Percentiles rank a stretch among this genome's conserved stretches.
Conservation (phyloP, 2,888 invertebrate genomes). For the Mesorhabditis spiculigera region DNA sequence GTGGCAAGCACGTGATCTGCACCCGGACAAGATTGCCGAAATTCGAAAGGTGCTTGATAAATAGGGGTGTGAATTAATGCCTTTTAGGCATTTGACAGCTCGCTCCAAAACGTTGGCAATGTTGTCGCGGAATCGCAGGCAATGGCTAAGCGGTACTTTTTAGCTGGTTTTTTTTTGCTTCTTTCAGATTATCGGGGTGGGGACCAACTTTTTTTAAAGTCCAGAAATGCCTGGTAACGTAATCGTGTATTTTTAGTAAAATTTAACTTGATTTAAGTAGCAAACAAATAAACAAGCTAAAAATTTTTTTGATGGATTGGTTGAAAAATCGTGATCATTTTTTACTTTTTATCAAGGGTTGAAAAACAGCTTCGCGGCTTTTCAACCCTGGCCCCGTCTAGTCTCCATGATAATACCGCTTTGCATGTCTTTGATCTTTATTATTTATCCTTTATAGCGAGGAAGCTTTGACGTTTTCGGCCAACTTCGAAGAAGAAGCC, state of each 20-base stretch:
- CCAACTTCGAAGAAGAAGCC: neutral
- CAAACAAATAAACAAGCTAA: too few species aligned
- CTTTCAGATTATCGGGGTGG: neutral
- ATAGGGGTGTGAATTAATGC: neutral
- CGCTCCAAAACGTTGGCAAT: neutral
- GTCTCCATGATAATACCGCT: neutral
- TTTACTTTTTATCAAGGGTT: too few species aligned
- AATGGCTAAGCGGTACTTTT: neutral
- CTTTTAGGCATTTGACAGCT: neutral
- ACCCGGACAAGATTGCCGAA: neutral
- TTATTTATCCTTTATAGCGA: neutral
- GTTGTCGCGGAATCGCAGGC: neutral
- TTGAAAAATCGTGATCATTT: too few species aligned
- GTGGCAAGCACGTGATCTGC: neutral
- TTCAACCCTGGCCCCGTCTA: too few species aligned
- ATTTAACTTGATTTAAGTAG: too few species aligned
- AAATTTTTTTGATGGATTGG: too few species aligned
- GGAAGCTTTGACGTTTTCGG: neutral
- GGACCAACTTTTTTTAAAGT: too few species aligned
- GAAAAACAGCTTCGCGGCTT: too few species aligned
- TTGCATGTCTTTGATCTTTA: neutral
- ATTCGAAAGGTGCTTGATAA: neutral
- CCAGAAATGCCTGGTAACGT: too few species aligned
- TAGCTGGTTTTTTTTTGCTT: neutral
- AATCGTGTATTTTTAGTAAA: too few species aligned